A percentile compares a stretch with the other conserved stretches of the same genome.
phyloP scores from a whole-genome alignment of 1,140 invertebrate genomes.

The Nylanderia fulva region DNA sequence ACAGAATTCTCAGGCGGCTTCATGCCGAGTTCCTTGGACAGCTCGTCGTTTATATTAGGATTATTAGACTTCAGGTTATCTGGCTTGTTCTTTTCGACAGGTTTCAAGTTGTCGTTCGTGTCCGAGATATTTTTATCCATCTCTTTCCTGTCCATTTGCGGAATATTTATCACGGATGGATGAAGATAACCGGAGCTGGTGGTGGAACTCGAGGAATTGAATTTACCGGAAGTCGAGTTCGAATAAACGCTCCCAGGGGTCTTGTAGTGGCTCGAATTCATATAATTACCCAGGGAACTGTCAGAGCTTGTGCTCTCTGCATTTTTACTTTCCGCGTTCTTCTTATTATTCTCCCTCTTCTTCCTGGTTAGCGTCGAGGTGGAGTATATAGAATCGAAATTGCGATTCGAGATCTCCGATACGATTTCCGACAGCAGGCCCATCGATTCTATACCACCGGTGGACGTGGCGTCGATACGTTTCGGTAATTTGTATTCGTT shows the following conservation, averaged over 20 bases:
- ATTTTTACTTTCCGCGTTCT: constrained; percentile 77
- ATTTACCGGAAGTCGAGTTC: constrained; percentile 85
- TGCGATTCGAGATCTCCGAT: constrained; percentile 93
- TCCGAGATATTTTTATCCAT: background rate
- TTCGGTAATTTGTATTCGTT: constrained; percentile 87
- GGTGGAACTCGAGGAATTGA: constrained; percentile 86
- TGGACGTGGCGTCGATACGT: constrained; percentile 80
- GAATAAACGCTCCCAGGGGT: constrained; percentile 87
- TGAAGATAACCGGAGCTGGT: constrained; percentile 91
- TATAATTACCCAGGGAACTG: constrained; percentile 83
- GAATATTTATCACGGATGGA: constrained; percentile 89
- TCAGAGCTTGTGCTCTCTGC: constrained; percentile 72
- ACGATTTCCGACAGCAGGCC: constrained; percentile 94
- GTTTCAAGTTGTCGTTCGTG: constrained; percentile 24
- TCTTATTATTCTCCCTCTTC: constrained; percentile 86
- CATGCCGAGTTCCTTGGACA: constrained; percentile 75
- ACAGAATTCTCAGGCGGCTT: constrained; percentile 56
- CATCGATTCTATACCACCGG: constrained; percentile 87
- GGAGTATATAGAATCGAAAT: constrained; percentile 95
- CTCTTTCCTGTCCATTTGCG: constrained; percentile 36
- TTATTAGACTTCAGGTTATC: constrained; percentile 61
- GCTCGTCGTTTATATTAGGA: constrained; percentile 75
- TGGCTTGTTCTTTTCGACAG: constrained; percentile 36
- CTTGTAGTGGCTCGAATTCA: constrained; percentile 87
- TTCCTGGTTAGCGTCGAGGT: constrained; percentile 89